Base-by-base conservation (phyloP, 2,113 vertebrate genomes). In the Bambusicola thoracicus region DNA sequence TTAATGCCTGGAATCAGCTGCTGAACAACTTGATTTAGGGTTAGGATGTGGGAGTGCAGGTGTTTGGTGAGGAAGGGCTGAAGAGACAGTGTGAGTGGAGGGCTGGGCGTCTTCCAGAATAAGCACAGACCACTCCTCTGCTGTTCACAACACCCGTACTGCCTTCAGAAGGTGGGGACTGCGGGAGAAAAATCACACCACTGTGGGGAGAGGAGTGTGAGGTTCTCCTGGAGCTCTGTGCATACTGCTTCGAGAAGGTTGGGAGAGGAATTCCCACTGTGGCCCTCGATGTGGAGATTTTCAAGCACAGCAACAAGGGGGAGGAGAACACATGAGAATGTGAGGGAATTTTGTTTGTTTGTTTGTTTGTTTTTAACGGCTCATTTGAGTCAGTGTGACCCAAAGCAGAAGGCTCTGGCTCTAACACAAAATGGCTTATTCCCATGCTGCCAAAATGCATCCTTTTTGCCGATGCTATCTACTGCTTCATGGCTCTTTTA, bases 321-420 rank as follows among this genome's bases (percentile, higher is more conserved):
- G 75, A 87, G 40, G 61, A 68, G 63, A 95, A 80, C 72, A 86
- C 1, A 2, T 70, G 69, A 86, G 85, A 55, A 59, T 61, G 38
- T 29, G 36, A 75, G 36, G 36, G 59, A 27, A 25, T 38, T 59
- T 59, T 59, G 22, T 61, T 59, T 34, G 3, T 61, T 24, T 16
- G 20, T 36, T 61, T 61, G 22, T 14, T 61, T 61, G 22, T 38
- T 38, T 93, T 93, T 46, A 90, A 77, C 56, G 85, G 68, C 85
- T 92, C 49, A 4, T 85, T 80, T 59, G 63, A 78, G 73, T 77
- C 85, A 93, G 84, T 4, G 11, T 95, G 92, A 83, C 74, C 85
- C 80, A 88, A 73, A 90, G 0, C 80, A 94, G 88, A 94, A 92
- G 76, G 79, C 92, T 86, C 55, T 93, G 88, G 80, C 93, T 95